Conservation (phyloP, 2,113 vertebrate genomes). For the Otis tarda region DNA sequence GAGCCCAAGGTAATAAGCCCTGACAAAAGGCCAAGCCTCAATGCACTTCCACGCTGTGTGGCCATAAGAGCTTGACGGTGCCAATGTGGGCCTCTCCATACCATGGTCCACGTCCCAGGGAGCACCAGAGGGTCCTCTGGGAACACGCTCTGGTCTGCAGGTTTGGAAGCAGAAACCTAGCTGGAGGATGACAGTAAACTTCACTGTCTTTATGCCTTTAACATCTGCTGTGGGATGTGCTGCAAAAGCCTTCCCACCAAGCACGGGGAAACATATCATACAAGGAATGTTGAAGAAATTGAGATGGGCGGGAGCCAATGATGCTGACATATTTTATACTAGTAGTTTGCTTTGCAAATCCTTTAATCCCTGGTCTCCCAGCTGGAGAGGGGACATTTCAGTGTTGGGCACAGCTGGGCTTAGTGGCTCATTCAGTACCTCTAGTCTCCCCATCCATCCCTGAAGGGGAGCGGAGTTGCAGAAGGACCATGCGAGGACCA, state of each 20-base stretch:
- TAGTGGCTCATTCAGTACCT: not conserved
- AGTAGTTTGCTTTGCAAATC: not conserved
- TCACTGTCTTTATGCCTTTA: not conserved
- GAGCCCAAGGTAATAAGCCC: not conserved
- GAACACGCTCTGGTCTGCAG: not conserved
- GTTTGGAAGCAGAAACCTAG: not conserved
- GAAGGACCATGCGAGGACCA: not conserved
- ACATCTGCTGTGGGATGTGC: not conserved
- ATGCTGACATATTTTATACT: not conserved
- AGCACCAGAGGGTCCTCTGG: not conserved
- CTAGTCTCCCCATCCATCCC: not conserved
- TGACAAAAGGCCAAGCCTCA: not conserved
- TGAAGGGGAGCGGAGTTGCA: not conserved
- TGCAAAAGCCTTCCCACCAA: not conserved
- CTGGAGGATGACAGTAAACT: not conserved
- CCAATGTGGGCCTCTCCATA: not conserved
- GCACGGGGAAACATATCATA: not conserved
- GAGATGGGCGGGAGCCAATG: not conserved
- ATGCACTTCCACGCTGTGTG: not conserved
- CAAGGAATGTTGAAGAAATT: not conserved
- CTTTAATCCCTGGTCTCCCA: not conserved
- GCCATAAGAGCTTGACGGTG: fast-evolving
- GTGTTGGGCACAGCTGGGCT: not conserved
- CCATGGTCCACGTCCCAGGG: fast-evolving
- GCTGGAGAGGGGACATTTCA: not conserved